Evolutionary conservation across 1,140 invertebrate species (phyloP).

Genomic region (Zaprionus inermis): DNA sequence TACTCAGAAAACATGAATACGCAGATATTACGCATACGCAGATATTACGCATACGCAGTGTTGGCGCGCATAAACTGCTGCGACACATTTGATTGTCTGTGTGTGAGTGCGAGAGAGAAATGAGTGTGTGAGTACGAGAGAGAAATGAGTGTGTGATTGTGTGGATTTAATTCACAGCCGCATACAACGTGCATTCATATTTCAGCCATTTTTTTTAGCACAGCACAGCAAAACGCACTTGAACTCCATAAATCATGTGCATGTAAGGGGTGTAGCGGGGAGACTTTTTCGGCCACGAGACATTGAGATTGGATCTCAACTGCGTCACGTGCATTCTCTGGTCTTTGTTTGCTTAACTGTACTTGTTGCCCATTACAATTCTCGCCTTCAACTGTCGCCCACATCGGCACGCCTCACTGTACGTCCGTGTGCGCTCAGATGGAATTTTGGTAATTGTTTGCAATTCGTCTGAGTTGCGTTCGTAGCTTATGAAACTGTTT

Average conservation of each 20-base stretch:
- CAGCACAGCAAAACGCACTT: constrained; percentile 33
- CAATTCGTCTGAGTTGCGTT: constrained; percentile 41
- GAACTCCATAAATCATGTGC: constrained; percentile 65
- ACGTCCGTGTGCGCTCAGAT: neutral
- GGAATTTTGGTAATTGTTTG: constrained; percentile 58
- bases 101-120: too few species aligned
- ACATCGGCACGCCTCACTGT: neutral
- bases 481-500: constrained; percentile 30
- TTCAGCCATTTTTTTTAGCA: constrained; percentile 45
- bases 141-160: neutral
- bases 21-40: constrained; percentile 56
- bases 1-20: constrained; percentile 43
- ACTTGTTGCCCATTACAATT: constrained; percentile 59
- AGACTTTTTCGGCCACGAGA: constrained; percentile 20
- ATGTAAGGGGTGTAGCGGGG: constrained; percentile 4
- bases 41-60: constrained; percentile 56
- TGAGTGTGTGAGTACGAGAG: too few species aligned
- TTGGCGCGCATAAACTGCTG: constrained; percentile 40
- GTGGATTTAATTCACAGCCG: constrained; percentile 37
- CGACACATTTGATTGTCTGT: neutral
- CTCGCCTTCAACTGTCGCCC: neutral
- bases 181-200: constrained; percentile 38
- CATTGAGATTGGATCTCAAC: constrained; percentile 21
- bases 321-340: constrained; percentile 19
- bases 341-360: constrained; percentile 15